These are phyloP conservation scores for Xestia c-nigrum DNA, from an alignment of 2,888 invertebrate genomes.

Conservation along the genomic window DNA sequence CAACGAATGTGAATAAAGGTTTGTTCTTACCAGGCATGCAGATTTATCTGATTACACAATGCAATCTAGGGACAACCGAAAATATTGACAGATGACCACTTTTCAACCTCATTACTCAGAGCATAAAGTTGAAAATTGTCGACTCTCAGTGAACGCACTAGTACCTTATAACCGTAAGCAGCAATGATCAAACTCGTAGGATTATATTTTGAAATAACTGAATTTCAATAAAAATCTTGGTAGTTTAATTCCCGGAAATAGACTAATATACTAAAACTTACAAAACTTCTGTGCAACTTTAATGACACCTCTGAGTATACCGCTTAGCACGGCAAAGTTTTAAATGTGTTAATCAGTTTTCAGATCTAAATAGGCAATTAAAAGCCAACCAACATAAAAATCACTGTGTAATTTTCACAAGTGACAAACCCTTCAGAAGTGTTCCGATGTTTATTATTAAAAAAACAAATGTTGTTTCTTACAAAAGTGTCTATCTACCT, in stretches of 20 bases:
- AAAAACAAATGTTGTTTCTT: neutral
- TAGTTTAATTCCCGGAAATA: no score
- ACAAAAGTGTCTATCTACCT: neutral
- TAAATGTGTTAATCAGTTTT: neutral
- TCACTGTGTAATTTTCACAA: neutral
- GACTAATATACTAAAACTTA: no score
- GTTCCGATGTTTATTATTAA: neutral
- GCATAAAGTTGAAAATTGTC: no score
- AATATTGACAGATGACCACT: no score
- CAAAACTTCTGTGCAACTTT: constrained; percentile 22
- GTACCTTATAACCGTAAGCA: no score
- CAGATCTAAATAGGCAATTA: neutral
- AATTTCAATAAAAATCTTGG: no score
- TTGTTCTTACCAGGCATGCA: neutral
- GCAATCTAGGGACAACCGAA: no score
- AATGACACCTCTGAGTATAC: constrained; percentile 6
- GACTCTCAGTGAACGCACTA: no score
- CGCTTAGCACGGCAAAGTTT: neutral
- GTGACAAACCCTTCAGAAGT: neutral
- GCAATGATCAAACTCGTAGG: no score
- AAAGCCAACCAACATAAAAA: neutral
- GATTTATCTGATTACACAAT: neutral
- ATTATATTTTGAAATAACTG: no score
- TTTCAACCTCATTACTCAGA: no score
- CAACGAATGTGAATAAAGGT: constrained; percentile 3